These are phyloP conservation scores for Lordiphosa andalusiaca DNA, from an alignment of 2,888 invertebrate genomes.

Conservation along the genomic window DNA sequence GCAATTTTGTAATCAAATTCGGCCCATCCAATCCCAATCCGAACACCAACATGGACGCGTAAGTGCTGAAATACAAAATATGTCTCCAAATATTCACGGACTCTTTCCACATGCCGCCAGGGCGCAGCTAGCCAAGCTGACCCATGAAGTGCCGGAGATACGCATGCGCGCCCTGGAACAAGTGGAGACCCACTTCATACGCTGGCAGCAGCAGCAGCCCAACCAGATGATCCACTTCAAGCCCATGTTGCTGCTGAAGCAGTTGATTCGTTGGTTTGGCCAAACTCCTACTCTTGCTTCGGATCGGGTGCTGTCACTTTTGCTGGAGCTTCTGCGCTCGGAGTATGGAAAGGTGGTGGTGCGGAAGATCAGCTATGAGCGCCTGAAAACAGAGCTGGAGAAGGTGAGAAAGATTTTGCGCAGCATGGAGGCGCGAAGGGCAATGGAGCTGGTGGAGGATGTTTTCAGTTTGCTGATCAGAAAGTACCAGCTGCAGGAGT, in stretches of 20 bases:
- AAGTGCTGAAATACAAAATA: no score
- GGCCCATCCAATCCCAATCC: no score
- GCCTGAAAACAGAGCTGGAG: conserved; percentile 66
- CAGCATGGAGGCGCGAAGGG: not conserved
- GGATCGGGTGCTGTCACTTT: conserved; percentile 69
- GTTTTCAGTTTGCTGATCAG: conserved; percentile 44
- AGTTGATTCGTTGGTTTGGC: conserved; percentile 78
- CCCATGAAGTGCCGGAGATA: conserved; percentile 76
- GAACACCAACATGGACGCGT: no score
- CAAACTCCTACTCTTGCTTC: conserved; percentile 60
- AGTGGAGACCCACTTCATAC: conserved; percentile 70
- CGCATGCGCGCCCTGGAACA: conserved; percentile 76
- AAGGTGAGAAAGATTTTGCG: conserved; percentile 69
- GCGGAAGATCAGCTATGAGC: conserved; percentile 57
- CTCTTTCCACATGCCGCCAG: no score
- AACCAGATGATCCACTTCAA: conserved; percentile 68
- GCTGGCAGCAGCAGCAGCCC: conserved; percentile 61
- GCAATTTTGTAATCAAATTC: no score
- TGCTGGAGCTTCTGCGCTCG: conserved; percentile 72
- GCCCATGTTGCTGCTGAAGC: conserved; percentile 73
- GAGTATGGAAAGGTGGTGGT: conserved; percentile 55
- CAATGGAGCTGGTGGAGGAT: conserved; percentile 50
- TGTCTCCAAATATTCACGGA: no score
- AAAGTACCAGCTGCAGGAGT: conserved; percentile 5
- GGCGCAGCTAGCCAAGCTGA: conserved; percentile 64